phyloP scores from a whole-genome alignment of 2,797 vertebrate genomes.

The Halcyon smyrnensis region DNA sequence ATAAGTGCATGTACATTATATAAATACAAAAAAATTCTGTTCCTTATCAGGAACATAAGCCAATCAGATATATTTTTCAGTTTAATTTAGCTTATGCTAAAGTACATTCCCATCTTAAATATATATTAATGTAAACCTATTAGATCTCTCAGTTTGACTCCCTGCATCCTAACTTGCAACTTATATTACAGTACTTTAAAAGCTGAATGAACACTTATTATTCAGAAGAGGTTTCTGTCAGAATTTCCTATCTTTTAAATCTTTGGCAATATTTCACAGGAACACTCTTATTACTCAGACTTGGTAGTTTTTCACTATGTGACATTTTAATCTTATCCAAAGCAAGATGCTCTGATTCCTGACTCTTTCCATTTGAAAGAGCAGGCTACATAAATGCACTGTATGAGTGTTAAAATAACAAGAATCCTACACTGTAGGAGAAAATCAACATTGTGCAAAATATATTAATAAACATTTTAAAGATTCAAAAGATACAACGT shows the following conservation, averaged over 20 bases:
- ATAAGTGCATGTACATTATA: slow-evolving; percentile 16
- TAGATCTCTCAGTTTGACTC: not conserved
- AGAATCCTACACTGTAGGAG: slow-evolving; percentile 63
- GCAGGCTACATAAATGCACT: not conserved
- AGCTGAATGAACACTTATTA: not conserved
- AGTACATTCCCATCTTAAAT: slow-evolving; percentile 48
- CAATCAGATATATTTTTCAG: slow-evolving; percentile 10
- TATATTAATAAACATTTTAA: not conserved
- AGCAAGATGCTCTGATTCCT: not conserved
- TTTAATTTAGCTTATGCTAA: slow-evolving; percentile 33
- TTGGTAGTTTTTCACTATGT: not conserved
- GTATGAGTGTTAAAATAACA: not conserved
- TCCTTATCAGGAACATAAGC: slow-evolving; percentile 39
- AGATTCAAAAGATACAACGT: not conserved
- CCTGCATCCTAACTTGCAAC: not conserved
- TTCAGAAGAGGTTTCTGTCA: not conserved
- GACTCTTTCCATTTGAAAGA: slow-evolving; percentile 14
- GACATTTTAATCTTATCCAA: not conserved
- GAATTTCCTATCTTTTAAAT: slow-evolving; percentile 11
- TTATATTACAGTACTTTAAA: slow-evolving; percentile 33
- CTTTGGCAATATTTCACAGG: slow-evolving; percentile 61
- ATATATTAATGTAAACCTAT: slow-evolving; percentile 39
- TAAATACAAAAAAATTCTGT: slow-evolving; percentile 44
- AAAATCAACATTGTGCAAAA: slow-evolving; percentile 33
- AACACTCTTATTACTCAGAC: not conserved